These are phyloP conservation scores for Anser cygnoides DNA, from an alignment of 2,113 vertebrate genomes.

Conservation along the genomic window DNA sequence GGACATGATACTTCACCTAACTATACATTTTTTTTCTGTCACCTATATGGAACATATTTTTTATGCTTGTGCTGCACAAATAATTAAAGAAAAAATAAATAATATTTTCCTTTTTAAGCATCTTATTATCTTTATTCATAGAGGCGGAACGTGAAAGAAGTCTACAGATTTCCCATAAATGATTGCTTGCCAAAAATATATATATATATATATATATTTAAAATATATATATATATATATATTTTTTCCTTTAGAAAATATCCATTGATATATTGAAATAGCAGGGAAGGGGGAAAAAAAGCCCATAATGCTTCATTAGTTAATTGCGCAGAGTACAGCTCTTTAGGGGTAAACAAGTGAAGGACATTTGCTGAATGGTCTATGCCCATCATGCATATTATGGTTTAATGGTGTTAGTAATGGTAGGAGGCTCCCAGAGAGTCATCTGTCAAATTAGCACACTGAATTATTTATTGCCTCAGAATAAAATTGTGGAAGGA, in stretches of 20 bases:
- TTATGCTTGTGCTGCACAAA: neutral
- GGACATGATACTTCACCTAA: neutral
- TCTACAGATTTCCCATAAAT: conserved; percentile 43
- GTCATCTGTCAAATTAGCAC: conserved; percentile 89
- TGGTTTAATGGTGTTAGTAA: conserved; percentile 85
- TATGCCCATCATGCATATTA: conserved; percentile 80
- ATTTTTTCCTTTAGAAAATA: conserved; percentile 68
- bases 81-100: neutral
- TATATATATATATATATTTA: conserved; percentile 11
- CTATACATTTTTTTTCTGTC: neutral
- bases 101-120: neutral
- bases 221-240: too few species aligned
- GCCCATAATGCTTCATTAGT: conserved; percentile 85
- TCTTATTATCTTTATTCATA: neutral
- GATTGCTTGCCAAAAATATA: conserved; percentile 64
- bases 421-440: conserved; percentile 83
- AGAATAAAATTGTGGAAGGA: conserved; percentile 79
- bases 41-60: neutral
- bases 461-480: conserved; percentile 88
- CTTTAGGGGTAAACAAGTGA: conserved; percentile 86
- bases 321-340: conserved; percentile 83
- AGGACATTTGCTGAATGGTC: conserved; percentile 86
- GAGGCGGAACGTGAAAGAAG: neutral
- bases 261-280: conserved; percentile 81
- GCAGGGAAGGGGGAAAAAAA: conserved; percentile 61